These are phyloP conservation scores for Caenorhabditis briggsae DNA, from an alignment of 1,140 invertebrate genomes.

Conservation along the genomic window DNA sequence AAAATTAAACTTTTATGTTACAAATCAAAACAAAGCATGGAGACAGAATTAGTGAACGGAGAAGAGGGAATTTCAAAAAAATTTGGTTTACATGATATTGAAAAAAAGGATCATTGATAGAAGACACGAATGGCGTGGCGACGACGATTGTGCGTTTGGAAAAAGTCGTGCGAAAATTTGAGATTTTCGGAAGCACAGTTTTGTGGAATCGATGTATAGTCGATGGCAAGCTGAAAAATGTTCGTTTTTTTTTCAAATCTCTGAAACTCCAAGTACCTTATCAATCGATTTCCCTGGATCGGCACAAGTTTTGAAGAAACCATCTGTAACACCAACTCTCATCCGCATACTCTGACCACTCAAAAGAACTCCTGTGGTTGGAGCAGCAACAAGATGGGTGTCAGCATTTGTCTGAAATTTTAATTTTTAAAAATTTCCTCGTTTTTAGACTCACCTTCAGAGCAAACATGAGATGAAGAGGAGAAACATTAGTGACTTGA, in stretches of 20 bases:
- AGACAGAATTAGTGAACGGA: background rate
- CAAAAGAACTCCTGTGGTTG: constrained; percentile 35
- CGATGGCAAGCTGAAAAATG: constrained; percentile 18
- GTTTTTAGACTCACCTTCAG: background rate
- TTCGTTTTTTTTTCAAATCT: background rate
- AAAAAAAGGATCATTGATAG: background rate
- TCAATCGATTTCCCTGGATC: constrained; percentile 36
- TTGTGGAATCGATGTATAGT: constrained; percentile 10
- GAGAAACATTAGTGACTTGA: constrained; percentile 29
- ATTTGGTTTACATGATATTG: background rate
- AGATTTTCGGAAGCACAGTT: background rate
- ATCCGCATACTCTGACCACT: constrained; percentile 24
- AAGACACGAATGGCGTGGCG: constrained; percentile 36
- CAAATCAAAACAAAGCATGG: background rate
- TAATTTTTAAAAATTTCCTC: background rate
- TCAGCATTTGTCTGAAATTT: constrained; percentile 29
- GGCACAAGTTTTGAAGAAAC: background rate
- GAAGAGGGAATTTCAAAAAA: background rate
- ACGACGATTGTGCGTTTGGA: constrained; percentile 17
- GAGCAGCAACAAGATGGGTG: constrained; percentile 35
- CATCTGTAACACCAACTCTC: constrained; percentile 7
- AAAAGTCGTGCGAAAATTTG: constrained; percentile 1
- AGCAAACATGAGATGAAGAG: constrained; percentile 27
- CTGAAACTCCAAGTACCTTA: background rate
- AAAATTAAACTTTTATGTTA: background rate